Evolutionary conservation across 2,888 invertebrate genomes (phyloP).

Genomic region (Cremastinae sp.): DNA sequence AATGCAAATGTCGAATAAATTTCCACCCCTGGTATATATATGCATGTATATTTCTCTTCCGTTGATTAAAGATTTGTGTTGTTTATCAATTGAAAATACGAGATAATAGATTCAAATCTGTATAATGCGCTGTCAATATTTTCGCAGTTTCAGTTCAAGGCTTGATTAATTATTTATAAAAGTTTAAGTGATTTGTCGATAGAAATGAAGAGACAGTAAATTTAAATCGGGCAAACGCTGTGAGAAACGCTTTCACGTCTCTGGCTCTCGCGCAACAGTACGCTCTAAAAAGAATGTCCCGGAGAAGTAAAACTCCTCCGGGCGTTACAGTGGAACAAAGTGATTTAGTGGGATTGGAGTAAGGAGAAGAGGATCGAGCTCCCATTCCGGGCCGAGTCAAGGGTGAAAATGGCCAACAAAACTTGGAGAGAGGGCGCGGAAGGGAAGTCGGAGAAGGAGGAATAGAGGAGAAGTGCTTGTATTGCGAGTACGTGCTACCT

Average conservation of each 20-base stretch:
- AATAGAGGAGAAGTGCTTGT: conserved; percentile 21
- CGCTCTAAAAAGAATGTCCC: conserved; percentile 50
- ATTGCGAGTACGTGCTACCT: conserved; percentile 56
- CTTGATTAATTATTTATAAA: too few species aligned
- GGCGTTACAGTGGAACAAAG: conserved; percentile 48
- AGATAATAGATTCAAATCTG: too few species aligned
- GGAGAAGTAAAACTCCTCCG: conserved; percentile 43
- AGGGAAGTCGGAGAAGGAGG: conserved; percentile 2
- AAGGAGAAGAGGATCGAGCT: conserved; percentile 31
- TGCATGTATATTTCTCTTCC: too few species aligned
- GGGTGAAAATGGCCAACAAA: conserved; percentile 29
- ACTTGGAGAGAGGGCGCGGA: conserved; percentile 5
- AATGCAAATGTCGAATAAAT: conserved; percentile 3
- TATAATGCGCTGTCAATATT: too few species aligned
- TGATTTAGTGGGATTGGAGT: conserved; percentile 55
- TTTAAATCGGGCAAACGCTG: background rate
- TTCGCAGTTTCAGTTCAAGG: too few species aligned
- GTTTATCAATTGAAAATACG: too few species aligned
- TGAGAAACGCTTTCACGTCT: conserved; percentile 11
- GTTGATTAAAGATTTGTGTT: too few species aligned
- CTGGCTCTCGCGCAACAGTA: conserved; percentile 54
- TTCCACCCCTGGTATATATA: background rate
- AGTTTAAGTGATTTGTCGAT: too few species aligned
- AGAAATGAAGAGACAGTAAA: too few species aligned
- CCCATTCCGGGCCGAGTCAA: conserved; percentile 30